These are phyloP conservation scores for Lumbricus terrestris DNA, from an alignment of 2,888 invertebrate genomes.

Conservation along the genomic window DNA sequence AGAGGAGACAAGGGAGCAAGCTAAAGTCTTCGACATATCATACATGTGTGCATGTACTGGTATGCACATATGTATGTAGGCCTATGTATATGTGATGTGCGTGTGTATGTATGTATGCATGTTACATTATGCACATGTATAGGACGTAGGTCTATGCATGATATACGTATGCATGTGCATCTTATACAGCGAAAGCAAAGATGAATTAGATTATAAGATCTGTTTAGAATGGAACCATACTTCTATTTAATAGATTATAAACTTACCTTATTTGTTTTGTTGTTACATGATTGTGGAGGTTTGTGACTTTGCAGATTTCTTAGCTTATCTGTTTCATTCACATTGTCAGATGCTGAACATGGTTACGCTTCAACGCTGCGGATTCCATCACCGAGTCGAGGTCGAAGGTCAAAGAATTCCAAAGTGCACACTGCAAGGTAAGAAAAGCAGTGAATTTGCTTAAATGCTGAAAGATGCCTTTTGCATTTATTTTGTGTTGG, in stretches of 20 bases:
- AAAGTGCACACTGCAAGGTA: neutral
- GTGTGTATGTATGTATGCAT: no score
- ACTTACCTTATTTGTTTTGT: neutral
- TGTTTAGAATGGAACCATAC: neutral
- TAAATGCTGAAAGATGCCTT: neutral
- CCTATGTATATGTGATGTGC: no score
- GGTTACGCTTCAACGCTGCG: neutral
- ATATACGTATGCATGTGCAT: no score
- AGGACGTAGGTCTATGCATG: no score
- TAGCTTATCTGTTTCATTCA: neutral
- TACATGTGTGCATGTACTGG: no score
- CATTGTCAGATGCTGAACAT: slow-evolving; percentile 5
- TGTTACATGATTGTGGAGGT: neutral
- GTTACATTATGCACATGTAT: no score
- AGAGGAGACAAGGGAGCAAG: no score
- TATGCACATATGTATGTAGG: no score
- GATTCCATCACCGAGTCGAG: neutral
- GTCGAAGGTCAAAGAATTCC: slow-evolving; percentile 7
- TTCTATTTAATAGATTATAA: neutral
- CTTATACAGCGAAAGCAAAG: no score
- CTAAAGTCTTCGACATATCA: no score
- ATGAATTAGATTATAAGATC: neutral
- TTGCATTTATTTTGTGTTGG: neutral
- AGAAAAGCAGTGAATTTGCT: neutral
- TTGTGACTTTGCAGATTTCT: neutral